Evolutionary conservation across 2,113 vertebrate species (phyloP).

Genomic region (Lepus americanus): DNA sequence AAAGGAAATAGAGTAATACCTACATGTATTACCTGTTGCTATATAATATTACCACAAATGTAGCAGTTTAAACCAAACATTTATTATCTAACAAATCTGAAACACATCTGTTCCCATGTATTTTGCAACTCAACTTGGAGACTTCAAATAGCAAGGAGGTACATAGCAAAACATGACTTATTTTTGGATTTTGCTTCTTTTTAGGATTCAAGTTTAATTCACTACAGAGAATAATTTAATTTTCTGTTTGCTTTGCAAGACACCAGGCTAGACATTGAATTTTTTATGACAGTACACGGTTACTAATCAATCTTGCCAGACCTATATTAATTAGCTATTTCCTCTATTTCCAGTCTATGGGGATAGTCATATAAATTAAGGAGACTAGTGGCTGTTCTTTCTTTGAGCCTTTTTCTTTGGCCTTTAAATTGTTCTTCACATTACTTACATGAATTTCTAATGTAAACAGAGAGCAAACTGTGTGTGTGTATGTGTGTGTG

Average conservation of each 20-base stretch:
- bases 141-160: background rate
- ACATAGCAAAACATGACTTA: background rate
- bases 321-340: slow-evolving; percentile 32
- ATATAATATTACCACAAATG: background rate
- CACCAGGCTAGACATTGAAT: slow-evolving; percentile 32
- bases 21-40: background rate
- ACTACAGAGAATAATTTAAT: background rate
- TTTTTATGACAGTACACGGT: background rate
- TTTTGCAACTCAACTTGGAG: background rate
- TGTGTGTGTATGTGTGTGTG: background rate
- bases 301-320: background rate
- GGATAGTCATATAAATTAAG: slow-evolving; percentile 49
- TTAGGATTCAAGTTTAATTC: background rate
- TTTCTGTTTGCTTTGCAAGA: background rate
- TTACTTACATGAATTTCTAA: slow-evolving; percentile 71
- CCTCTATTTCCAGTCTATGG: background rate
- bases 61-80: background rate
- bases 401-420: slow-evolving; percentile 55
- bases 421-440: slow-evolving; percentile 54
- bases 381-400: slow-evolving; percentile 48
- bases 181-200: slow-evolving; percentile 26
- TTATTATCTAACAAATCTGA: slow-evolving; percentile 15
- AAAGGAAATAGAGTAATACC: background rate
- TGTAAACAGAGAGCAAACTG: slow-evolving; percentile 74
- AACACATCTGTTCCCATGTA: no score